Percentiles rank a stretch among this genome's conserved stretches.
These are phyloP conservation scores for Caretta caretta DNA, from an alignment of 2,113 vertebrate genomes.

Conservation along the genomic window DNA sequence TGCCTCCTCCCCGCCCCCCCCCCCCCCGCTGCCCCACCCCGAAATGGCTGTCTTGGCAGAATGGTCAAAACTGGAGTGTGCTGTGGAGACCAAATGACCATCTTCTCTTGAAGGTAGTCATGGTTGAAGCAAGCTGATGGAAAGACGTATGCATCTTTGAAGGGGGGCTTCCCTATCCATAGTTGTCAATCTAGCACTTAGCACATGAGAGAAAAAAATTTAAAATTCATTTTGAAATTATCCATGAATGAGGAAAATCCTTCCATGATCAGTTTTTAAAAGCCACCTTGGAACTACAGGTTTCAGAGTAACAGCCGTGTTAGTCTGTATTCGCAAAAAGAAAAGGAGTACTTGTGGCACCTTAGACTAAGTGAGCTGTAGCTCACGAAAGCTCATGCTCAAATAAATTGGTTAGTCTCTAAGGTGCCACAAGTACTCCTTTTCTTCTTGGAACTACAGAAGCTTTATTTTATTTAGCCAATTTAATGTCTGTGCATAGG, in stretches of 20 bases:
- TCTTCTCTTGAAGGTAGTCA: neutral
- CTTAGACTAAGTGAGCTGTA: too few species aligned
- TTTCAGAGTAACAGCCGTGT: too few species aligned
- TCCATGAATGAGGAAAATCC: neutral
- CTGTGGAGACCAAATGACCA: neutral
- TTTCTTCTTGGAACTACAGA: too few species aligned
- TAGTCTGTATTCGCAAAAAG: too few species aligned
- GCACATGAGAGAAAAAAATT: neutral
- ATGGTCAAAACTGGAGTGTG: neutral
- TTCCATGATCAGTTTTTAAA: neutral
- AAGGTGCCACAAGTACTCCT: too few species aligned
- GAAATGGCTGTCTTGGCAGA: neutral
- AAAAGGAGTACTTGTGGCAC: too few species aligned
- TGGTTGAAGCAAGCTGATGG: accelerated
- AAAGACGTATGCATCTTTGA: neutral
- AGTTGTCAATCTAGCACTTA: neutral
- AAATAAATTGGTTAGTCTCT: too few species aligned
- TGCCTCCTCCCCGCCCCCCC: neutral
- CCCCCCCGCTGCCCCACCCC: neutral
- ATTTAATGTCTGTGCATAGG: neutral
- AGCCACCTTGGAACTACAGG: too few species aligned
- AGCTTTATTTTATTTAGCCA: neutral
- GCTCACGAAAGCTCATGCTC: too few species aligned
- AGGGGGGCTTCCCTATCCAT: neutral
- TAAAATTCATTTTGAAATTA: neutral